phyloP scores from a whole-genome alignment of 1,140 invertebrate genomes.

The Drosophila baimaii region DNA sequence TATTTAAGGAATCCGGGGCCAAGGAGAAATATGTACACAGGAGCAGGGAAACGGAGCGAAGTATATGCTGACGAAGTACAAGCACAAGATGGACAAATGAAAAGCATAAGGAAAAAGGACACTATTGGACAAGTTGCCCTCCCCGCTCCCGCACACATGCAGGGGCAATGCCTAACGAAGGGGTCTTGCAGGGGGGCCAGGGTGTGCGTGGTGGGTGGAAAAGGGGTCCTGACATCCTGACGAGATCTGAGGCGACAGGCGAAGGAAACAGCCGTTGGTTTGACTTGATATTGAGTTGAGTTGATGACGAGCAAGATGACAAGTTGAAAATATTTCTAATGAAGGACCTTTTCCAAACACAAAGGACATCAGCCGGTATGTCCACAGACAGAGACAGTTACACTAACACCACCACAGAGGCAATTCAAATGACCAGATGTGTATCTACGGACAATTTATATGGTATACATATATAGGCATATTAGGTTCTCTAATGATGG shows the following conservation, averaged over 20 bases:
- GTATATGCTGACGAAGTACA: conserved; percentile 50
- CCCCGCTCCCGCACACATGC: conserved; percentile 40
- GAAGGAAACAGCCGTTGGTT: conserved; percentile 74
- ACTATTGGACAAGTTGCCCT: conserved; percentile 72
- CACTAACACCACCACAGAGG: conserved; percentile 17
- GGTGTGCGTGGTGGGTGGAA: not conserved
- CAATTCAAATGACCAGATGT: conserved; percentile 23
- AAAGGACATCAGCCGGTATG: conserved; percentile 59
- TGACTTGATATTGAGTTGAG: conserved; percentile 81
- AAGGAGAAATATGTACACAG: conserved; percentile 32
- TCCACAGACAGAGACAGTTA: conserved; percentile 19
- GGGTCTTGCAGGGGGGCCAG: not conserved
- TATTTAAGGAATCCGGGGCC: conserved; percentile 39
- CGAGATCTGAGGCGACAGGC: conserved; percentile 75
- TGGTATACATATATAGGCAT: not conserved
- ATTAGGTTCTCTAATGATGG: not conserved
- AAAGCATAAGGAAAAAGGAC: conserved; percentile 79
- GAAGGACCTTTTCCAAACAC: conserved; percentile 76
- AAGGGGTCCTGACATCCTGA: conserved; percentile 60
- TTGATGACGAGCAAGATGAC: conserved; percentile 82
- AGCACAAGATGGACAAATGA: conserved; percentile 77
- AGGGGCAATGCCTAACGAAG: conserved; percentile 16
- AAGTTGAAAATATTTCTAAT: conserved; percentile 83
- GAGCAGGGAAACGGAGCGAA: conserved; percentile 10
- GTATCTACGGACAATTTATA: conserved; percentile 5